Base-by-base conservation (phyloP, 2,797 vertebrate species). In the Manis crassicaudata region DNA sequence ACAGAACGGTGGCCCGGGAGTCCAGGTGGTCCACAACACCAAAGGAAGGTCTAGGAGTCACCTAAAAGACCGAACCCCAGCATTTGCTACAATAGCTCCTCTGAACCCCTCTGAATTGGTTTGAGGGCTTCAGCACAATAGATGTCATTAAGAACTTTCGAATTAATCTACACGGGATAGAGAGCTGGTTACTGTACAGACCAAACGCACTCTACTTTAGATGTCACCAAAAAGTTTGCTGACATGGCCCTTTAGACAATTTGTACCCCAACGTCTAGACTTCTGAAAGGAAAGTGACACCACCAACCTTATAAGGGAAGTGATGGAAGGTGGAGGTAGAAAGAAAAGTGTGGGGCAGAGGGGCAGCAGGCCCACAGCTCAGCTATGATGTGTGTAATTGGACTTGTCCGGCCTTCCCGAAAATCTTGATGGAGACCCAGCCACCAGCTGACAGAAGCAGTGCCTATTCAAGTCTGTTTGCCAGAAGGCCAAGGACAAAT, bases 401-500 rank as follows among this genome's bases (percentile, higher is more conserved):
- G 25, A 54, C 29, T 92, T 68, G 13, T 90, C 76, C 80, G 52
- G 73, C 50, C 62, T 67, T 82, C 56, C 25, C 73, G 89, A 77
- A 89, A 63, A 62, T 40, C 62, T 67, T 93, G 50, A 95, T 73
- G 25, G 54, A 82, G 88, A 88, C 27, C 37, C 75, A 88, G 76
- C 37, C 14, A 11, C 88, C 12, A 84, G 21, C 17, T 90, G 72
- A 88, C 63, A 89, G 43, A 89, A 97, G 46, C 77, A 87, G 37
- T 46, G 83, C 43, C 76, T 56, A 84, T 65, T 86, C 52, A 81
- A 85, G 54, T 82, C 35, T 46, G 27, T 75, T 77, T 72, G 27
- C 62, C 70, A 97, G 94, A 88, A 95, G 63, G 27, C 35, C 81
- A 92, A 92, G 56, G 68, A 54, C 21, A 97, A 97, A 89, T 60